Conservation (phyloP, 2,113 vertebrate genomes). For the Hemibagrus wyckioides region DNA sequence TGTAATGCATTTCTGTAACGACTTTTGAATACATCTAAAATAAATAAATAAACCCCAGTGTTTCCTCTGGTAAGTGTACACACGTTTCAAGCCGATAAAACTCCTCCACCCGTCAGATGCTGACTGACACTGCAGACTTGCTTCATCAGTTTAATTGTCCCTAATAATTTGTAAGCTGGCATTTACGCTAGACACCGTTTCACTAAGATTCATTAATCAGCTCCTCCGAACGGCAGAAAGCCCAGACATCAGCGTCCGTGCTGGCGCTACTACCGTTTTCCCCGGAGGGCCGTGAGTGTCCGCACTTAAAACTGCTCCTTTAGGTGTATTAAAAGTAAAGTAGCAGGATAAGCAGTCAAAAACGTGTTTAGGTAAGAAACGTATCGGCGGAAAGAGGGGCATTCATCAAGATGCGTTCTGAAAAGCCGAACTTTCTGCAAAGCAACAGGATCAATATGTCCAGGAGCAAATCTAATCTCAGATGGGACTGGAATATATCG, state of each 20-base stretch:
- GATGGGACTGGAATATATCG: slow-evolving; percentile 33
- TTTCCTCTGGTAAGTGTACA: background rate
- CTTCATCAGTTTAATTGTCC: slow-evolving; percentile 47
- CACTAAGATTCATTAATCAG: slow-evolving; percentile 40
- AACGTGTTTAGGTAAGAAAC: background rate
- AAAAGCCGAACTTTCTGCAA: slow-evolving; percentile 36
- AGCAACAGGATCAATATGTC: slow-evolving; percentile 29
- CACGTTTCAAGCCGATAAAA: background rate
- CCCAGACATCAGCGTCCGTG: slow-evolving; percentile 23
- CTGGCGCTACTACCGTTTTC: background rate
- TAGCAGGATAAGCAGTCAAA: background rate
- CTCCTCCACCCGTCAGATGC: background rate
- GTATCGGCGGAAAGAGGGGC: background rate
- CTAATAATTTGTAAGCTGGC: slow-evolving; percentile 37
- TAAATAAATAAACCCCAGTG: no score
- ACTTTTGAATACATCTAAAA: background rate
- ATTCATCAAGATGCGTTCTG: slow-evolving; percentile 21
- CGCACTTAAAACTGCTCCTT: slow-evolving; percentile 33
- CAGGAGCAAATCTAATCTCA: slow-evolving; percentile 42
- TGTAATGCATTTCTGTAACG: no score
- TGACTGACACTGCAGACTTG: slow-evolving; percentile 19
- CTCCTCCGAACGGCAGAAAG: slow-evolving; percentile 10
- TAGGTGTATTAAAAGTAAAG: slow-evolving; percentile 8
- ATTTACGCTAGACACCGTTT: slow-evolving; percentile 27
- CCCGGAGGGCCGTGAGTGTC: background rate